phyloP scores from a whole-genome alignment of 2,888 invertebrate genomes.

The Ditula angustiorana region DNA sequence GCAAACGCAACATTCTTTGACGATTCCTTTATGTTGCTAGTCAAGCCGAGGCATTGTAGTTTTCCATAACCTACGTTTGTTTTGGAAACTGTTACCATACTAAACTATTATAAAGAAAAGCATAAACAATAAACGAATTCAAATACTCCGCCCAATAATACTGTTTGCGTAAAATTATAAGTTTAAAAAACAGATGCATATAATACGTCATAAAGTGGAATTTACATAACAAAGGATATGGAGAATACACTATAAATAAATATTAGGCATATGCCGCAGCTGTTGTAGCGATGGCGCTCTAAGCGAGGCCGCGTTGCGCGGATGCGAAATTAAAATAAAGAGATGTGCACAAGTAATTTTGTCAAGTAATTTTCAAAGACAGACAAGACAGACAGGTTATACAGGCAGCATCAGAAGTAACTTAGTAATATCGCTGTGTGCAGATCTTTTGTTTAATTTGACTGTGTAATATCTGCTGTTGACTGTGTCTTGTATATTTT shows the following conservation, averaged over 20 bases:
- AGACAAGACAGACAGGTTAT: too few species aligned
- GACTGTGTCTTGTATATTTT: too few species aligned
- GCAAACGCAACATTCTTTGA: constrained; percentile 19
- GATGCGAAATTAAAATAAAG: constrained; percentile 22
- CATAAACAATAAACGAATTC: background rate
- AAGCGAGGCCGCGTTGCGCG: constrained; percentile 15
- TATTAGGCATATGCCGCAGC: constrained; percentile 27
- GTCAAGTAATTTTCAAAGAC: constrained; percentile 5
- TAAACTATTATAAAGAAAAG: background rate
- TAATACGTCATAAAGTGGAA: constrained; percentile 27
- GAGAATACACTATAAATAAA: constrained; percentile 22
- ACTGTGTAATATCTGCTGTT: too few species aligned
- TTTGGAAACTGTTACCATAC: constrained; percentile 3
- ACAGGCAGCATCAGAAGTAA: too few species aligned
- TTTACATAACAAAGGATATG: constrained; percentile 27
- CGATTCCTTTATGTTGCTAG: background rate
- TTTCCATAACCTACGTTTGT: constrained; percentile 1
- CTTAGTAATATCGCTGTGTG: too few species aligned
- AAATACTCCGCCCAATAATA: constrained; percentile 24
- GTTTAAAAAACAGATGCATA: constrained; percentile 24
- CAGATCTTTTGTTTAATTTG: too few species aligned
- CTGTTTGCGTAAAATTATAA: background rate
- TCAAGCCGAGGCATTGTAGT: background rate
- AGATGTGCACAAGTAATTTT: constrained; percentile 17
- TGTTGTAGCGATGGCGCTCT: constrained; percentile 13